Conservation (phyloP, 2,797 vertebrate species). For the Cyclopterus lumpus region DNA sequence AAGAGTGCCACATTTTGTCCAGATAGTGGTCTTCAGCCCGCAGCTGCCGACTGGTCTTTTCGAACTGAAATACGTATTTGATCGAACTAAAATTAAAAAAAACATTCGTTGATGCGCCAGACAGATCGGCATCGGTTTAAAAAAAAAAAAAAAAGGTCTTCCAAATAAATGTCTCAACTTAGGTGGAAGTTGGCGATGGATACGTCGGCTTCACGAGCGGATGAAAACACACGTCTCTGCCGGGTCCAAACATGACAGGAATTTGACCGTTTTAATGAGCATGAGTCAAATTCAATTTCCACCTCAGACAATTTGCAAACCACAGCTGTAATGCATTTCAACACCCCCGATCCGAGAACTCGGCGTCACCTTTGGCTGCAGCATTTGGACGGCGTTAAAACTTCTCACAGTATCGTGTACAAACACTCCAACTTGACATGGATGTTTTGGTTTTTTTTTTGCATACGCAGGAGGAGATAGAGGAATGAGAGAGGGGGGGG, state of each 20-base stretch:
- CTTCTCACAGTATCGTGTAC: constrained; percentile 42
- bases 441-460: constrained; percentile 52
- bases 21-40: constrained; percentile 63
- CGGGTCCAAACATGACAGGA: constrained; percentile 52
- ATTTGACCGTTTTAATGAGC: constrained; percentile 56
- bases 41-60: constrained; percentile 43
- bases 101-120: constrained; percentile 37
- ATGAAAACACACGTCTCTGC: constrained; percentile 45
- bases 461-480: constrained; percentile 54
- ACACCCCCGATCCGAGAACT: constrained; percentile 33
- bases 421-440: constrained; percentile 71
- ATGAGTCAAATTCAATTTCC: constrained; percentile 46
- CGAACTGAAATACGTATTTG: constrained; percentile 43
- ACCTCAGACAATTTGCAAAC: constrained; percentile 47
- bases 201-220: constrained; percentile 2
- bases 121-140: constrained; percentile 38
- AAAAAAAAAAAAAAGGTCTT: constrained; percentile 40
- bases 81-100: constrained; percentile 49
- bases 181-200: constrained; percentile 35
- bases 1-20: constrained; percentile 68
- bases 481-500: constrained; percentile 32
- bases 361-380: constrained; percentile 21
- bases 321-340: constrained; percentile 47
- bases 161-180: constrained; percentile 35
- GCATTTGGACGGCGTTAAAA: constrained; percentile 59